phyloP scores from a whole-genome alignment of 2,113 vertebrate species.

The Athene noctua region DNA sequence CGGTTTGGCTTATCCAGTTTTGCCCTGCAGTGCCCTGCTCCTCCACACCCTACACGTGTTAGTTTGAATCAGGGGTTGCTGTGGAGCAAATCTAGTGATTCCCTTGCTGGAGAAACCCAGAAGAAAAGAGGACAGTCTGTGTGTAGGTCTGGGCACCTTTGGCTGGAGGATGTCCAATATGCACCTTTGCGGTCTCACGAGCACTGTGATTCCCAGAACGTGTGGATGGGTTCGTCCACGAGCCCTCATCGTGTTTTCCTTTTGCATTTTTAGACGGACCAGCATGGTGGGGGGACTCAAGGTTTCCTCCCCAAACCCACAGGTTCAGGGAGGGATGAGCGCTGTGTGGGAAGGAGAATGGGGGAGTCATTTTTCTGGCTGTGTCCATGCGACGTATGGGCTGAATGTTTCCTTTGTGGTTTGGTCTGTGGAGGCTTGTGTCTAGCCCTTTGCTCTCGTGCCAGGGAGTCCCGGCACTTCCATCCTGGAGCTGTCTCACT shows the following conservation, averaged over 20 bases:
- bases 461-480: slow-evolving; percentile 51
- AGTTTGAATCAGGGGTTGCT: background rate
- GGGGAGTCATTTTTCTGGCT: background rate
- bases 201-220: accelerated
- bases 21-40: background rate
- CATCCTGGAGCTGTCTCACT: slow-evolving; percentile 51
- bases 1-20: background rate
- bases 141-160: background rate
- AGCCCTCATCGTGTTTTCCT: background rate
- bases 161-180: background rate
- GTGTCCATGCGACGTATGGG: background rate
- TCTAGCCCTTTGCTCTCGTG: slow-evolving; percentile 59
- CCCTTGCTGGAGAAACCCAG: background rate
- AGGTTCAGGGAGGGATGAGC: background rate
- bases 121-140: background rate
- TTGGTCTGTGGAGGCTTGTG: slow-evolving; percentile 52
- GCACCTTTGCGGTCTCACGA: background rate
- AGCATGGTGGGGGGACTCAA: background rate
- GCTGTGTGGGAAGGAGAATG: background rate
- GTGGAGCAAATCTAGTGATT: background rate
- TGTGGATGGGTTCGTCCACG: background rate
- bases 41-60: accelerated
- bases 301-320: background rate
- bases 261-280: background rate
- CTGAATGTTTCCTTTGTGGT: slow-evolving; percentile 65